Percentiles rank a stretch among this genome's conserved stretches.
Conservation (phyloP, 2,797 vertebrate species). For the Furcifer pardalis region DNA sequence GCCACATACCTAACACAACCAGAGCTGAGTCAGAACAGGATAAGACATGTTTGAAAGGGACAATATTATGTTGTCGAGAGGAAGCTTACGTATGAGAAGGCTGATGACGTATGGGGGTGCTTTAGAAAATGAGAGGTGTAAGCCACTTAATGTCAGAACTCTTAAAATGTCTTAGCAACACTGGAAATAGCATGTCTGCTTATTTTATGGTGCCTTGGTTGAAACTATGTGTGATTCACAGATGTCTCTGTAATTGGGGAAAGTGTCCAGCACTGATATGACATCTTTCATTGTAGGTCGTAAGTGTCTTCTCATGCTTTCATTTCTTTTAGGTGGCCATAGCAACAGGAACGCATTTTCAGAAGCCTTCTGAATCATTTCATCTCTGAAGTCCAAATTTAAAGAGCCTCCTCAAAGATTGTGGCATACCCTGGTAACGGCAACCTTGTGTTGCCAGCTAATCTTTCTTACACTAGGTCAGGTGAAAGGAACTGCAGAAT, state of each 20-base stretch:
- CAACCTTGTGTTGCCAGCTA: too few species aligned
- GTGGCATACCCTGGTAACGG: too few species aligned
- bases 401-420: too few species aligned
- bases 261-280: background rate
- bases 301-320: background rate
- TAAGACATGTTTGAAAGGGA: background rate
- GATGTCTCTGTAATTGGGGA: background rate
- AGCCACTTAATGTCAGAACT: background rate
- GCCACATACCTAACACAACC: too few species aligned
- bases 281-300: rapidly evolving
- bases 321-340: slow-evolving; percentile 22
- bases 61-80: background rate
- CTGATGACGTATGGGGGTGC: background rate
- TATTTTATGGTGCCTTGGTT: background rate
- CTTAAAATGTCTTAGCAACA: rapidly evolving
- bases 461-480: too few species aligned
- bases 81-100: background rate
- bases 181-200: background rate
- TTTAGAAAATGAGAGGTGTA: slow-evolving; percentile 1
- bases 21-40: background rate
- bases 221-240: background rate
- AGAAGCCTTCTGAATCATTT: background rate
- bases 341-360: slow-evolving; percentile 8
- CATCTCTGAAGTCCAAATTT: slow-evolving; percentile 12
- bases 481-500: too few species aligned